Conservation (phyloP, 2,888 invertebrate species). For the Torymus texanus region DNA sequence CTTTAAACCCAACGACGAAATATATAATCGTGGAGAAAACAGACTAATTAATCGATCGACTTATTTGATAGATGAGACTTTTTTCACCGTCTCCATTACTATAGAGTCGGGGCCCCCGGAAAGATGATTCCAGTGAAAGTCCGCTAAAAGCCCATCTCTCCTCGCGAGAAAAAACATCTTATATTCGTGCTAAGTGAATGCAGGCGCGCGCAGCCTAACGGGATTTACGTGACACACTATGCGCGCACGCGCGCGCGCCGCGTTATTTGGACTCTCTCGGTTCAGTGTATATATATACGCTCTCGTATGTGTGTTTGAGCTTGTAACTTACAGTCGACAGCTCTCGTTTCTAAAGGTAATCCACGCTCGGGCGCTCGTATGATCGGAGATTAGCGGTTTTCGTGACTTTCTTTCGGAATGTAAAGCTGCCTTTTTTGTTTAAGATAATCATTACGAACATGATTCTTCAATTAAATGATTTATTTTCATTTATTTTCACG, state of each 20-base stretch:
- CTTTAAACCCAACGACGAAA: no score
- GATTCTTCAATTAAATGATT: no score
- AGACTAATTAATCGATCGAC: no score
- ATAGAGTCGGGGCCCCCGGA: background rate
- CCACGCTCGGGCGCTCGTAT: background rate
- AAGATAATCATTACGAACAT: no score
- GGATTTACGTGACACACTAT: slow-evolving; percentile 42
- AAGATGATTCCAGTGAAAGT: slow-evolving; percentile 37
- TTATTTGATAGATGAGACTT: no score
- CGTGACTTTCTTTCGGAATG: no score
- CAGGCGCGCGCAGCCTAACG: slow-evolving; percentile 35
- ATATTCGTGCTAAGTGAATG: slow-evolving; percentile 40
- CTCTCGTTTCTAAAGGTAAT: background rate
- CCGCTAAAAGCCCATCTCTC: slow-evolving; percentile 32
- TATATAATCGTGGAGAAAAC: no score
- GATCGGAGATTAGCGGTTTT: background rate
- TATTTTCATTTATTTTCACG: no score
- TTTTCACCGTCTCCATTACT: no score
- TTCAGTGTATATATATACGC: background rate
- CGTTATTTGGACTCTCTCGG: slow-evolving; percentile 19
- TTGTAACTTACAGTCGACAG: background rate
- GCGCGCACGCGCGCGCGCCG: background rate
- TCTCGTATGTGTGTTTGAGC: background rate
- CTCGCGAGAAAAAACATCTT: background rate
- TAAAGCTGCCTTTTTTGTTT: no score